A percentile compares a stretch with the other conserved stretches of the same genome.
Evolutionary conservation across 2,797 vertebrate species (phyloP).

Genomic region (Myotis myotis): DNA sequence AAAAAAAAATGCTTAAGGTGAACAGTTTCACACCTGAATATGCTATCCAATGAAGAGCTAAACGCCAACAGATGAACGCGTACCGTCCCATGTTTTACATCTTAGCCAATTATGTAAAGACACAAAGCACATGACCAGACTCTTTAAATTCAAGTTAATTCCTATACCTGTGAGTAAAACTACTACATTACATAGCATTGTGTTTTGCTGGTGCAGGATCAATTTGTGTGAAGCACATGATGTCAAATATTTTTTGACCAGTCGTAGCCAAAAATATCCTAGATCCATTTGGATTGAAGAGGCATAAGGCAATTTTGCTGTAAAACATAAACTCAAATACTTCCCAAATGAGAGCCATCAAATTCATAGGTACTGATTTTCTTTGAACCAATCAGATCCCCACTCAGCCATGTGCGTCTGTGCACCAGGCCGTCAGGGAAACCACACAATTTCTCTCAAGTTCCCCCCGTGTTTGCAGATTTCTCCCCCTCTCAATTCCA

Average conservation of each 20-base stretch:
- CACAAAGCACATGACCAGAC: background rate
- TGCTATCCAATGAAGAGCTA: background rate
- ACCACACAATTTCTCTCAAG: background rate
- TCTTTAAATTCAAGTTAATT: conserved; percentile 8
- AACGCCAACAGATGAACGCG: background rate
- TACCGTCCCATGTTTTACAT: background rate
- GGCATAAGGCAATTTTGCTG: background rate
- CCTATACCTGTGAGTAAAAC: background rate
- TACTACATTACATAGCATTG: background rate
- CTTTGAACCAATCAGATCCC: background rate
- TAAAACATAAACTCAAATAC: conserved; percentile 28
- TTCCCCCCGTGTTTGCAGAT: background rate
- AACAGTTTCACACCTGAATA: background rate
- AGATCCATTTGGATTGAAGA: background rate
- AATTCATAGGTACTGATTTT: background rate
- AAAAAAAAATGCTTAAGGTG: background rate
- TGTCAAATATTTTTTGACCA: background rate
- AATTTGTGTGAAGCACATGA: background rate
- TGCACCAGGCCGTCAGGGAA: background rate
- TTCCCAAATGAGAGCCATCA: background rate
- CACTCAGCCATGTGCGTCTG: background rate
- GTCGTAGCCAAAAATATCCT: background rate
- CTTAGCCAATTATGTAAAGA: background rate
- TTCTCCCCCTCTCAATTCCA: background rate
- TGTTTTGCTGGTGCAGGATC: background rate